Evolutionary conservation across 1,140 invertebrate species (phyloP), one percentile per base, ranked within the genome.

Genomic region (Mamestra configurata): DNA sequence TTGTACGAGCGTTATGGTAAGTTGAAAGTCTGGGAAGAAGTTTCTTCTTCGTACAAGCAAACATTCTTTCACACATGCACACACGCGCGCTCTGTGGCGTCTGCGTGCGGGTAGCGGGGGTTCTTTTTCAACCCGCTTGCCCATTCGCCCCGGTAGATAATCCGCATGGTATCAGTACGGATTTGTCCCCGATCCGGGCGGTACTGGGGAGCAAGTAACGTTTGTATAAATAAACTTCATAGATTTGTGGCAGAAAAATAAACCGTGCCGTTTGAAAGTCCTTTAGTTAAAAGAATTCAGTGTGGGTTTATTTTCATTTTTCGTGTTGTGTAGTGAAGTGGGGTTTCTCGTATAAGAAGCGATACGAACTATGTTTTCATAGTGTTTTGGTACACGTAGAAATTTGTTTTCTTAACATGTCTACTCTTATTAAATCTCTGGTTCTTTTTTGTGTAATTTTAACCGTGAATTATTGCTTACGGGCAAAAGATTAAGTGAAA

Each of bases 81-180:
- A 73, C 31, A 57, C 51, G 1, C 46, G 40, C 51, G 1, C 46
- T 20, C 51, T n/a, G 18, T 22, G 20, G 4, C n/a, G 46, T 31
- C 11, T 22, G 35, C 15, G 51, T n/a, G 31, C 7, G 51, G 35
- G 71, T 13, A 22, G 27, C n/a, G 53, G 71, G 71, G 71, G 27
- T 53, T 40, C 51, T 73, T 73, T 59, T 73, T 73, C 71, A 73
- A 37, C 18, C 51, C 53, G 53, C 71, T 73, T 73, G 51, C 71
- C 71, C 71, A 24, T 57, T 73, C 71, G 51, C 51, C 43, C 71
- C 51, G 57, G 51, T 53, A 53, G 51, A 57, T 73, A 22, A 73
- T 73, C 71, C 71, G 71, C 71, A 40, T 73, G 71, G n/a, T 57
- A 57, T 57, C 68, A 73, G 71, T 73, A 37, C 51, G 51, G 35